phyloP scores from a whole-genome alignment of 2,113 vertebrate species.

The Electrona antarctica region DNA sequence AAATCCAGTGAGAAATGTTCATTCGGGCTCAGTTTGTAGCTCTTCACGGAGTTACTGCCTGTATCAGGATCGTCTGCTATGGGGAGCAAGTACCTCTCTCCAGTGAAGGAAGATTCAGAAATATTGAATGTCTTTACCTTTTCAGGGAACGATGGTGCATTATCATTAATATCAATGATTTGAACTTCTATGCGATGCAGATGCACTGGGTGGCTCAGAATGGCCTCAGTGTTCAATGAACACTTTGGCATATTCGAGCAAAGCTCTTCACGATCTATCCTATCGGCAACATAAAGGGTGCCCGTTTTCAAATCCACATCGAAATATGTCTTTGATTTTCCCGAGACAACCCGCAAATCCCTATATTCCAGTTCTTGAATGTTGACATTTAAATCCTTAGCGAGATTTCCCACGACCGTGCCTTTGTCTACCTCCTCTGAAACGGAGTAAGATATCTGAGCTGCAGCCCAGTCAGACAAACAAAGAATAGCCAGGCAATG shows the following conservation, averaged over 20 bases:
- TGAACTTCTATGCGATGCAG: slow-evolving; percentile 65
- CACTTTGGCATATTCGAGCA: slow-evolving; percentile 61
- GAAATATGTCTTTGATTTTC: slow-evolving; percentile 52
- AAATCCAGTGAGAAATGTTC: too few relatives aligned
- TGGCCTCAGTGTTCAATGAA: slow-evolving; percentile 63
- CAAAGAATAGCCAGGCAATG: slow-evolving; percentile 2
- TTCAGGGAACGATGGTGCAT: slow-evolving; percentile 66
- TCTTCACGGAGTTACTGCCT: slow-evolving; percentile 64
- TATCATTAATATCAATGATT: slow-evolving; percentile 76
- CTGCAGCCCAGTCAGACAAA: not conserved
- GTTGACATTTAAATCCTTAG: slow-evolving; percentile 43
- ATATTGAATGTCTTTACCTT: slow-evolving; percentile 59
- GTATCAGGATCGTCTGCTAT: slow-evolving; percentile 68
- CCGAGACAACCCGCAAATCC: slow-evolving; percentile 58
- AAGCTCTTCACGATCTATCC: slow-evolving; percentile 68
- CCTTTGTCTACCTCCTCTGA: slow-evolving; percentile 39
- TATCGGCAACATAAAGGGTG: slow-evolving; percentile 63
- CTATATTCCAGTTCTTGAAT: slow-evolving; percentile 30
- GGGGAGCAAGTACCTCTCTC: slow-evolving; percentile 64
- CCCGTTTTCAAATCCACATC: slow-evolving; percentile 67
- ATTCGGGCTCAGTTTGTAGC: slow-evolving; percentile 71
- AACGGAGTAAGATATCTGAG: slow-evolving; percentile 18
- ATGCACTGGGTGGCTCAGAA: slow-evolving; percentile 65
- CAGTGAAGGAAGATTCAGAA: slow-evolving; percentile 48
- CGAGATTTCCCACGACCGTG: slow-evolving; percentile 32